phyloP scores from a whole-genome alignment of 2,797 vertebrate genomes.

The Phyllotis vaccarum region DNA sequence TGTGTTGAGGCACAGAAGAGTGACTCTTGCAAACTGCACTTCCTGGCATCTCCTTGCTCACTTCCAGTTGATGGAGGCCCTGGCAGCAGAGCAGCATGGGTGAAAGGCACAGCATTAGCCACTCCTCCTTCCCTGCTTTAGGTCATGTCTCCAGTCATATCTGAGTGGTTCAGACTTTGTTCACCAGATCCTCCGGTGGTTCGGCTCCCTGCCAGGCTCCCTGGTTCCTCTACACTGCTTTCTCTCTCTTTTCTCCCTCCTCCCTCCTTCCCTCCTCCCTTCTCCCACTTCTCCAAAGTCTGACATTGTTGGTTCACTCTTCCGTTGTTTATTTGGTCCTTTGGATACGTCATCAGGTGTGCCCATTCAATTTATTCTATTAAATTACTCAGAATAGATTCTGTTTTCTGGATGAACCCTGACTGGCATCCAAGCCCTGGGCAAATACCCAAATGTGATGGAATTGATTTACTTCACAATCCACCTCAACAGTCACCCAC shows the following conservation, averaged over 20 bases:
- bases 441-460: slow-evolving; percentile 13
- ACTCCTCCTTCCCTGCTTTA: not conserved
- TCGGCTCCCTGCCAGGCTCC: not conserved
- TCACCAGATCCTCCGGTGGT: not conserved
- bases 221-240: too few species aligned
- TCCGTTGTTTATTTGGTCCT: not conserved
- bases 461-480: slow-evolving; percentile 2
- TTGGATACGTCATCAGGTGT: not conserved
- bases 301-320: not conserved
- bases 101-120: not conserved
- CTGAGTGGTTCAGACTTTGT: not conserved
- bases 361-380: not conserved
- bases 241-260: too few species aligned
- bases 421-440: not conserved
- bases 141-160: not conserved
- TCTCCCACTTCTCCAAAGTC: not conserved
- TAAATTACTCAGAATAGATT: not conserved
- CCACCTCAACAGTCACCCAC: not conserved
- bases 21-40: not conserved
- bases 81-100: not conserved
- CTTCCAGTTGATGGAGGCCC: not conserved
- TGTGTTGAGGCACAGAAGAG: not conserved
- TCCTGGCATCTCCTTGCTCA: not conserved
- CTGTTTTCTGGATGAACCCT: slow-evolving; percentile 10
- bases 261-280: not conserved